A percentile compares a stretch with the other conserved stretches of the same genome.
These are phyloP conservation scores for Torymus aiolomorphi DNA, from an alignment of 2,888 invertebrate species.

Conservation along the genomic window DNA sequence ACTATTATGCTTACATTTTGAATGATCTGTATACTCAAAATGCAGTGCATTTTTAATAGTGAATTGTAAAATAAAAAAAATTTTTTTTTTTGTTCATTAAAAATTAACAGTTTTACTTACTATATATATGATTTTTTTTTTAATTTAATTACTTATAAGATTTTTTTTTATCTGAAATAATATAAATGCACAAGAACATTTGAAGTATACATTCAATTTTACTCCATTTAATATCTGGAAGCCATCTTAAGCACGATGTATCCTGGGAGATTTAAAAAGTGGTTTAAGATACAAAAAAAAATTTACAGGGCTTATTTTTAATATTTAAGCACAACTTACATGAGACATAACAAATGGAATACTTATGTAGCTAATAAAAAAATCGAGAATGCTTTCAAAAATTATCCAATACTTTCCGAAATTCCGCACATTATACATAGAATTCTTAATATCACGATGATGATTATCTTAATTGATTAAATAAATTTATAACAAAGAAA, in stretches of 20 bases:
- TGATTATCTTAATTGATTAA: slow-evolving; percentile 25
- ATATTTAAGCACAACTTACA: slow-evolving; percentile 45
- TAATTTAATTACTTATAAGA: no score
- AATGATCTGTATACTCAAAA: no score
- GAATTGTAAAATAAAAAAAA: no score
- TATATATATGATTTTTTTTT: no score
- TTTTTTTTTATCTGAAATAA: no score
- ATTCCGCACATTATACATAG: slow-evolving; percentile 39
- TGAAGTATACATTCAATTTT: no score
- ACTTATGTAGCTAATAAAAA: slow-evolving; percentile 33
- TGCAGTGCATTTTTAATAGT: no score
- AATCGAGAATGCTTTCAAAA: slow-evolving; percentile 53
- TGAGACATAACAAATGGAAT: slow-evolving; percentile 42
- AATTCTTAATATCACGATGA: slow-evolving; percentile 11
- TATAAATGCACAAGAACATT: no score
- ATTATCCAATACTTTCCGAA: slow-evolving; percentile 22
- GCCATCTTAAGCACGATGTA: neutral
- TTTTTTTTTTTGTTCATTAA: no score
- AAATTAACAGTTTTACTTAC: no score
- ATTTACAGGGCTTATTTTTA: slow-evolving; percentile 47
- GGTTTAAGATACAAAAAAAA: slow-evolving; percentile 48
- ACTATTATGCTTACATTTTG: no score
- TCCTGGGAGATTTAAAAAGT: slow-evolving; percentile 43
- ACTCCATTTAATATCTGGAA: no score
- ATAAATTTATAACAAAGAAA: slow-evolving; percentile 1